Conservation (phyloP, 2,888 invertebrate species). For the Elysia crispata region DNA sequence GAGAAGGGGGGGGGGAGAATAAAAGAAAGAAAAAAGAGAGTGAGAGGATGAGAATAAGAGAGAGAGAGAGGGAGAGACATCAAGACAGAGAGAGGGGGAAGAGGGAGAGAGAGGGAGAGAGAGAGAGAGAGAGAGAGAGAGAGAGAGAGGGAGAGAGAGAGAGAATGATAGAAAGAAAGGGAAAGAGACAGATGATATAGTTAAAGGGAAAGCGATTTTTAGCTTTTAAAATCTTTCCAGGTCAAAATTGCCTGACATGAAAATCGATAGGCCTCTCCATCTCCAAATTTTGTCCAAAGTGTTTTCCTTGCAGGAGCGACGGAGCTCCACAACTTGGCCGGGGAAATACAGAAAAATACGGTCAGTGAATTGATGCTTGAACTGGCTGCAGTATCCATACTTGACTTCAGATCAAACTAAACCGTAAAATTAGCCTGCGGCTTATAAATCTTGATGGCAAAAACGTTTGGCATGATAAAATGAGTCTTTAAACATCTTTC, state of each 20-base stretch:
- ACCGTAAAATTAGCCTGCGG: too few species aligned
- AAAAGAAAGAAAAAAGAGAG: neutral
- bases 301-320: neutral
- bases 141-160: neutral
- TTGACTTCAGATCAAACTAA: too few species aligned
- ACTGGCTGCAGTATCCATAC: too few species aligned
- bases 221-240: too few species aligned
- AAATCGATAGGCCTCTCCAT: neutral
- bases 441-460: too few species aligned
- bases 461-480: too few species aligned
- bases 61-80: neutral
- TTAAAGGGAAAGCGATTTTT: neutral
- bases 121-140: conserved; percentile 26
- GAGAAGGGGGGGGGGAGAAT: neutral
- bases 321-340: too few species aligned
- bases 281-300: neutral
- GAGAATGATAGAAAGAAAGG: neutral
- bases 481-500: too few species aligned
- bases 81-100: neutral
- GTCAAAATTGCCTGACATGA: neutral
- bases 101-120: conserved; percentile 23
- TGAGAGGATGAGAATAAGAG: neutral
- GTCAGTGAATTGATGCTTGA: too few species aligned
- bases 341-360: too few species aligned
- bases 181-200: neutral